Conservation (phyloP, 2,797 vertebrate genomes). For the Eulemur albifrons region DNA sequence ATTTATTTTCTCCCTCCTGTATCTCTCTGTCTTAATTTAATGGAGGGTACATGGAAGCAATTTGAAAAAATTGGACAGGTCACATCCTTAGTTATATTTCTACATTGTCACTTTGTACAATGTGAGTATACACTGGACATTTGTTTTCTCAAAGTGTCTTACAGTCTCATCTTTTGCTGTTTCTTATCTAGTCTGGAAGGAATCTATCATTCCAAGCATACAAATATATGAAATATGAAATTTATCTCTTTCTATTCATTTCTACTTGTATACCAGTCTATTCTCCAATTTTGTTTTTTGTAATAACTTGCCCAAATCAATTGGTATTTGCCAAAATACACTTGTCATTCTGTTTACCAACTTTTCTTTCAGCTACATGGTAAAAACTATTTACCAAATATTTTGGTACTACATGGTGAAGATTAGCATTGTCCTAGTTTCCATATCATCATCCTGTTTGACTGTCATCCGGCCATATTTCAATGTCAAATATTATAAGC, state of each 20-base stretch:
- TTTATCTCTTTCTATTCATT: background rate
- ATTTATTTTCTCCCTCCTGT: background rate
- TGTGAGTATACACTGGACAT: background rate
- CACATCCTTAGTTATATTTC: background rate
- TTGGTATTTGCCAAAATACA: background rate
- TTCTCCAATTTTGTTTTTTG: background rate
- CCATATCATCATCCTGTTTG: too few relatives aligned
- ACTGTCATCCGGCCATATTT: background rate
- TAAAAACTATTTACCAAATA: background rate
- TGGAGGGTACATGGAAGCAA: background rate
- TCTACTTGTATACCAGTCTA: background rate
- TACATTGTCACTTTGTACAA: background rate
- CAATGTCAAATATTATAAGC: background rate
- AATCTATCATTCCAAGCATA: background rate
- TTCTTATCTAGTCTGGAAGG: background rate
- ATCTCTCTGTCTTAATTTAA: background rate
- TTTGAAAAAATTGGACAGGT: background rate
- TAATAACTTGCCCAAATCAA: background rate
- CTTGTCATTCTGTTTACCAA: background rate
- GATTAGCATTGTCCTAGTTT: background rate
- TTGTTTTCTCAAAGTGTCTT: background rate
- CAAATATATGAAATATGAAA: background rate
- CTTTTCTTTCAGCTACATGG: background rate
- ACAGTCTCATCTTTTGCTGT: background rate
- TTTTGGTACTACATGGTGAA: background rate